Evolutionary conservation across 2,888 invertebrate species (phyloP), one percentile per base, ranked within the genome.

Genomic region (Thera britannica): DNA sequence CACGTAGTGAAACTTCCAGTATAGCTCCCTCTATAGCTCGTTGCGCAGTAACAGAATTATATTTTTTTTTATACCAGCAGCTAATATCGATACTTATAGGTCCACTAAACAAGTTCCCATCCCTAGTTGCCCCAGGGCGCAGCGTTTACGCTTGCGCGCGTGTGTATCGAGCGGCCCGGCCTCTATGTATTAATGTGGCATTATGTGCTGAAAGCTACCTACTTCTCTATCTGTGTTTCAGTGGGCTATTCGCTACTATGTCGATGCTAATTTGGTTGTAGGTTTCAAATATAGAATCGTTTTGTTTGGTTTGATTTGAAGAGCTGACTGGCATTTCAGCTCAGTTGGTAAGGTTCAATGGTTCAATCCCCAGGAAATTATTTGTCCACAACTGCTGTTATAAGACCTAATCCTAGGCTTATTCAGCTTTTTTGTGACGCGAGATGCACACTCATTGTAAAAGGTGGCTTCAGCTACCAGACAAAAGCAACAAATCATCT

Each of bases 131-230:
- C 44, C 7, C 54, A 41, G 46, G 6, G 46, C 68, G 67, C 76
- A 70, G 75, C 81, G 82, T 84, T 76, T 88, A 88, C 90, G 90
- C 90, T 79, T 89, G 90, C 89, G 90, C 90, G 89, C 74, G 78
- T 85, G 80, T 87, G 83, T 90, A 90, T 90, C 77, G 90, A 90
- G 86, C 90, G 62, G 56, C 58, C 56, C 55, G 63, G 60, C 54
- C 65, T 71, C 58, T 72, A 70, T 70, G 66, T 68, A 67, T 8
- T 58, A 60, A 59, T 54, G 38, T 51, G 23, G 12, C 55, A 58
- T 54, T 70, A 62, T 72, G 55, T 72, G 51, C 49, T 54, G 62
- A 48, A 56, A 55, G 7, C 44, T 62, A 56, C 11, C 11, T 34
- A 46, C 36, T 55, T 62, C 12, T 56, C 38, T 55, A 4, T 60